These are phyloP conservation scores for Amphiura filiformis DNA, from an alignment of 35 echinoderm and acorn worm species.

Conservation along the genomic window DNA sequence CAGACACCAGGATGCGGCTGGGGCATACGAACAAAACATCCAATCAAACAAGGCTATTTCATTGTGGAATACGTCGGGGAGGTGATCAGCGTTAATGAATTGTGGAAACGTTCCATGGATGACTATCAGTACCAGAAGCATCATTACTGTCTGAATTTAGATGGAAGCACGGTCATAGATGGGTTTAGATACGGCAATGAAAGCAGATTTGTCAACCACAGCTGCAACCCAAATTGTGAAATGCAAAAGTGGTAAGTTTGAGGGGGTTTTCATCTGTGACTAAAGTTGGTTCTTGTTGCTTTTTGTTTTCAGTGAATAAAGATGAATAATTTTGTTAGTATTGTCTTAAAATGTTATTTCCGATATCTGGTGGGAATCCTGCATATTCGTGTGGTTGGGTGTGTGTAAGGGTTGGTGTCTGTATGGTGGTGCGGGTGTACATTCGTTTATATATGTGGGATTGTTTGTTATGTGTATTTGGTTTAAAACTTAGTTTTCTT, in stretches of 20 bases:
- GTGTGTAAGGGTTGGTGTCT: no score
- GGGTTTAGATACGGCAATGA: conserved; percentile 90
- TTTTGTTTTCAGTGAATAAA: no score
- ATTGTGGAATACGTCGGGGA: conserved; percentile 96
- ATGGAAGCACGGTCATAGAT: conserved; percentile 88
- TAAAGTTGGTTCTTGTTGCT: no score
- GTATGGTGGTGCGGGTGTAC: no score
- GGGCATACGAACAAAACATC: conserved; percentile 59
- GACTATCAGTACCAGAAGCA: conserved; percentile 96
- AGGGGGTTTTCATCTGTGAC: no score
- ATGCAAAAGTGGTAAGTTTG: conserved; percentile 95
- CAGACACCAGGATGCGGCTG: conserved; percentile 79
- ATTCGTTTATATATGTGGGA: no score
- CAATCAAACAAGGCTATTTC: conserved; percentile 59
- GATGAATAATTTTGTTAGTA: no score
- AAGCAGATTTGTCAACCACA: conserved; percentile 95
- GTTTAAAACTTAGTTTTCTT: no score
- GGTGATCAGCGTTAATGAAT: conserved; percentile 93
- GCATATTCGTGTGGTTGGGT: no score
- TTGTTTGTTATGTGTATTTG: no score
- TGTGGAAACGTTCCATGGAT: conserved; percentile 74
- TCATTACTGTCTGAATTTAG: conserved; percentile 93
- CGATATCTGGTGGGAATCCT: no score
- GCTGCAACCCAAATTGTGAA: conserved; percentile 97
- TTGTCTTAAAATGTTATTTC: no score